Base-by-base conservation (phyloP, 2,888 invertebrate genomes). In the Scrobipalpa atriplicella region DNA sequence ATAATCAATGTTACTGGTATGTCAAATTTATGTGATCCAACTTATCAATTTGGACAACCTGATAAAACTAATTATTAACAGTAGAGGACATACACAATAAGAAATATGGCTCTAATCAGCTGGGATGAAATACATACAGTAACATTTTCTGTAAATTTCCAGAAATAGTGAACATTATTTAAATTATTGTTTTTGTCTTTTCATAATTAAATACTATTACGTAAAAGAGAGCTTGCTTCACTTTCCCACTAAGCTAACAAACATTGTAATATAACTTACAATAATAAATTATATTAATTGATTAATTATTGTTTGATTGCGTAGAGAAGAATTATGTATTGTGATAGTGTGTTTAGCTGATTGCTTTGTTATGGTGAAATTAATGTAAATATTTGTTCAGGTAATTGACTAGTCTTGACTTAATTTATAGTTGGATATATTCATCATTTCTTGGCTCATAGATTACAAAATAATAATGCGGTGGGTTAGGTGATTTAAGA, bases 321-420 rank as follows among this genome's bases (percentile, higher is more conserved):
- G 9, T 36, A 18, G 16, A 36, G 29, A 58, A 58, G 29, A 36
- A 38, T 58, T 58, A 58, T 58, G 29, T 38, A 36, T 58, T 58
- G 29, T 16, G 13, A 36, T 11, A 38, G 58, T 58, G 38, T 58
- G 9, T 38, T 58, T 38, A 38, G 29, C n/a, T 58, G 38, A 58
- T 65, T 65, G 65, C 65, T 58, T 52, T 58, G 58, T 58, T 52
- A 60, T 19, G 54, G 54, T 21, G 54, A 56, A 56, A 56, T 19
- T 21, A 13, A 21, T 56, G 67, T 66, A 70, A 72, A 21, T 56
- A 56, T 58, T 58, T 58, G 58, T 58, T 5, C 21, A 19, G 54
- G 29, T 13, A 13, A 56, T 21, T 29, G 54, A 21, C 21, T n/a
- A 16, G n/a, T 5, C 16, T 47, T 5, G 47, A 47, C n/a, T 16